Evolutionary conservation across 2,888 invertebrate species (phyloP), one percentile per base, ranked within the genome.

Genomic region (Diplolepis rosae): DNA sequence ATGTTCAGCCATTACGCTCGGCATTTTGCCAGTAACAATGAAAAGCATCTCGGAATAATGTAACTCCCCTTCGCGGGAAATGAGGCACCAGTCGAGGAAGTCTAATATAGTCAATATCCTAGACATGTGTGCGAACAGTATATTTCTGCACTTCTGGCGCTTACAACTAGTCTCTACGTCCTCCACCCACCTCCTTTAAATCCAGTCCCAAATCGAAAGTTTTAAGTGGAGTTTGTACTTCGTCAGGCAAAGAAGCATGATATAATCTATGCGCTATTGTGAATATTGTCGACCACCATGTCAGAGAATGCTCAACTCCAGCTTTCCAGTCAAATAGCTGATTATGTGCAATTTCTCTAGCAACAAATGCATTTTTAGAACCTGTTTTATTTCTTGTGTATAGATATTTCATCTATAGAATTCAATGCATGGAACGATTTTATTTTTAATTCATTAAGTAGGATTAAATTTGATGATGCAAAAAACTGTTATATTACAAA

Each of bases 11-110:
- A 74, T 83, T 81, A 79, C 66, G 65, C 80, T 81, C 78, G 83
- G 82, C 84, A 77, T 75, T 79, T 79, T 81, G 84, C 83, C 83
- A 83, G 79, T 79, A 81, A 81, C 78, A 81, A 82, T 84, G 82
- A 79, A 77, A 84, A 82, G 76, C 80, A 75, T 74, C 71, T 75
- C 77, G 70, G 77, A 79, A 80, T 83, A 82, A 80, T 77, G 80
- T 75, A 79, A 79, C 80, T 72, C 77, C 69, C 39, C 61, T 68
- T 69, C 74, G 65, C 68, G 73, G 70, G 75, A 79, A 80, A 80
- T 74, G 79, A 80, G 78, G 71, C 76, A 71, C 79, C 73, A 68
- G 68, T 67, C 71, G 73, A 70, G 70, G 48, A 54, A 39, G 70
- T 30, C 69, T 71, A 54, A n/a, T 35, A 24, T 39, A 61, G 35